Conservation (phyloP, 1,140 invertebrate genomes). For the Bombus sibiricus region DNA sequence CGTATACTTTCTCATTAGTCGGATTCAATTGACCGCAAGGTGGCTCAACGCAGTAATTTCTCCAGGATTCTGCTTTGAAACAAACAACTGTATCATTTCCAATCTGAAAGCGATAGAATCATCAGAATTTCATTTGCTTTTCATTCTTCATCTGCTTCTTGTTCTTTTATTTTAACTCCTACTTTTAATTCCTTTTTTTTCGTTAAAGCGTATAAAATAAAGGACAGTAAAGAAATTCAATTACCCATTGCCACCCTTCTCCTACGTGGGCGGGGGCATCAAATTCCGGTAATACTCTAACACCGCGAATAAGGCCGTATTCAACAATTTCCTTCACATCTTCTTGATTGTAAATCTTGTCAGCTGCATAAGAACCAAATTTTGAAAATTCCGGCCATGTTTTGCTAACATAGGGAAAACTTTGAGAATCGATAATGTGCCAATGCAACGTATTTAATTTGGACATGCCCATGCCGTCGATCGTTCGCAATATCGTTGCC, state of each 20-base stretch:
- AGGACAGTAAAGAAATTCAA: conserved; percentile 41
- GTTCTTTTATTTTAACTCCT: too few relatives aligned
- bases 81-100: conserved; percentile 81
- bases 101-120: conserved; percentile 62
- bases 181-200: neutral
- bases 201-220: neutral
- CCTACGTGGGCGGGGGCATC: conserved; percentile 94
- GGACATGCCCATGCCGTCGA: conserved; percentile 91
- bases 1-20: conserved; percentile 88
- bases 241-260: conserved; percentile 91
- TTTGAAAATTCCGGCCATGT: conserved; percentile 87
- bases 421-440: conserved; percentile 95
- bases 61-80: conserved; percentile 89
- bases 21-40: conserved; percentile 94
- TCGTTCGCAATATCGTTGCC: conserved; percentile 87
- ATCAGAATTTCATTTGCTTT: neutral
- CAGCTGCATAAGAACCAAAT: conserved; percentile 88
- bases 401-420: conserved; percentile 90
- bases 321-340: conserved; percentile 86
- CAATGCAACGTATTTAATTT: conserved; percentile 95
- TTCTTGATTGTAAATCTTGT: conserved; percentile 85
- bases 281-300: conserved; percentile 92
- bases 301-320: conserved; percentile 88
- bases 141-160: neutral
- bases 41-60: conserved; percentile 90